Evolutionary conservation across 2,797 vertebrate species (phyloP).

Genomic region (Semotilus atromaculatus): DNA sequence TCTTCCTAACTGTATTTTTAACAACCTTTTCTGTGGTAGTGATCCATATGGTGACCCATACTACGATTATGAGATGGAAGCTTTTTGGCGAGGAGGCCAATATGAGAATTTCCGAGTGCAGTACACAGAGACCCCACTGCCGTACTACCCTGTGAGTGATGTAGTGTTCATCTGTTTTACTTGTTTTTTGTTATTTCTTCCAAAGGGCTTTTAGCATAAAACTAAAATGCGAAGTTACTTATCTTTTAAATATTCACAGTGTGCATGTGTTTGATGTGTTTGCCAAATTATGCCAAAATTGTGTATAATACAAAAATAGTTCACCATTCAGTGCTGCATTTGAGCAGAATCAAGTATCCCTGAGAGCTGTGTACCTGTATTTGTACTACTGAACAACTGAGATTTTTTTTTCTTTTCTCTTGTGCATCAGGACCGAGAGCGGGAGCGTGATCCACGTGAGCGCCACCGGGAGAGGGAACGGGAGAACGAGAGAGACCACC

Average conservation of each 20-base stretch:
- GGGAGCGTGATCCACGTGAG: conserved; percentile 79
- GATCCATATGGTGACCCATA: conserved; percentile 94
- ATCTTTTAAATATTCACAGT: not conserved
- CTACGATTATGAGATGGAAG: conserved; percentile 96
- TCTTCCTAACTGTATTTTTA: not conserved
- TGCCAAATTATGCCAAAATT: not conserved
- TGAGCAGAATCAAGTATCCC: not conserved
- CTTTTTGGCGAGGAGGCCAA: conserved; percentile 95
- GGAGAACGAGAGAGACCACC: conserved; percentile 89
- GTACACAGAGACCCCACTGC: conserved; percentile 92
- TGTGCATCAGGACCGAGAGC: conserved; percentile 69
- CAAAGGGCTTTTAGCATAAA: not conserved
- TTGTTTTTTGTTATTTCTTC: not conserved
- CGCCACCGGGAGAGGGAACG: conserved; percentile 83
- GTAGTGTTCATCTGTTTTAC: not conserved
- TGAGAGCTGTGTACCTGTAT: not conserved
- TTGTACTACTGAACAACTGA: not conserved
- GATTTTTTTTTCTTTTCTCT: not conserved
- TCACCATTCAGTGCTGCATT: not conserved
- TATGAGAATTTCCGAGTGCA: conserved; percentile 99
- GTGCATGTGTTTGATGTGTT: not conserved
- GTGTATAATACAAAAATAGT: not conserved
- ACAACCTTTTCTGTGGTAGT: conserved; percentile 71
- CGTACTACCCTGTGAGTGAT: conserved; percentile 85
- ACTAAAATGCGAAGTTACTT: not conserved